These are phyloP conservation scores for Callipepla californica DNA, from an alignment of 2,113 vertebrate species.

Conservation along the genomic window DNA sequence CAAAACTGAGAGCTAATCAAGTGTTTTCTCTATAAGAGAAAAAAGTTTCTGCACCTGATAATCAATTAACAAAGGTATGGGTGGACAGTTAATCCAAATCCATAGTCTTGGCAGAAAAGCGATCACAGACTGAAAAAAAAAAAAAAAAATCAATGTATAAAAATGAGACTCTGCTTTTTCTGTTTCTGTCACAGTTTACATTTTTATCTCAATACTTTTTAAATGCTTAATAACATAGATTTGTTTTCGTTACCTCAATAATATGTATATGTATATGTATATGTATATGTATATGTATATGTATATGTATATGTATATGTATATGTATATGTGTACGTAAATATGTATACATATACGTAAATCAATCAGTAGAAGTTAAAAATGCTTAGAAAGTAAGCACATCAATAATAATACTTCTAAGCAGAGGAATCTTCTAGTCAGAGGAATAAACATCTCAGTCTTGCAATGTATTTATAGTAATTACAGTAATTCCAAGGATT, in stretches of 20 bases:
- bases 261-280: background rate
- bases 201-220: background rate
- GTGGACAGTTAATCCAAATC: background rate
- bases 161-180: background rate
- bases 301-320: background rate
- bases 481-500: background rate
- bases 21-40: background rate
- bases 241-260: background rate
- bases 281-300: no score
- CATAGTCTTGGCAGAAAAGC: background rate
- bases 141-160: background rate
- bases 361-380: background rate
- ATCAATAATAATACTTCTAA: background rate
- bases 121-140: background rate
- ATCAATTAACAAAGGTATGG: background rate
- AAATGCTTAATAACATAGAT: background rate
- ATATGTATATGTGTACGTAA: no score
- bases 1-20: background rate
- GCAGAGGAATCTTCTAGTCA: background rate
- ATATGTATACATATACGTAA: no score
- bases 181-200: background rate
- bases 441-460: background rate
- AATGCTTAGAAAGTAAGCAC: background rate
- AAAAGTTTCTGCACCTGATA: background rate
- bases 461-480: background rate